Evolutionary conservation across 1,140 invertebrate species (phyloP), one percentile per base, ranked within the genome.

Genomic region (Diplogasteroides magnus): DNA sequence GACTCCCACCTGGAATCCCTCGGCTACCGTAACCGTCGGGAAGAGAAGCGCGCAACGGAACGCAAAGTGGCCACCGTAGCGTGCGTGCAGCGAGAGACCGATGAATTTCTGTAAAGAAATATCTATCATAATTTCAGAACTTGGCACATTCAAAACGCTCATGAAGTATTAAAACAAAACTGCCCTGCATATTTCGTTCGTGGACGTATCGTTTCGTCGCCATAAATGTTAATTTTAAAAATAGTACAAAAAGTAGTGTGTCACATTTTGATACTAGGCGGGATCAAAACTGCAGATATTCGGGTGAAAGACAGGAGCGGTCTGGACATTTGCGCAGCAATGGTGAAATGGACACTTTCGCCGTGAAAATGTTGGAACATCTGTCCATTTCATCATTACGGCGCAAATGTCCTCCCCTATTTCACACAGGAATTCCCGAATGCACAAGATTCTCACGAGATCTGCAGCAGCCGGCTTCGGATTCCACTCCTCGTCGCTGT

Each of bases 51-150:
- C 75, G 15, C 62, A 64, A 2, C 75, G 64, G 31, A 76, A 76
- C 6, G 75, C 75, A 32, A 76, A 76, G 31, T 76, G 71, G 3
- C 75, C 75, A 15, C 75, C 75, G 71, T 73, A 76, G 25, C 57
- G 27, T n/a, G 74, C 70, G 57, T 76, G 75, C 2, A 76, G 71
- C 32, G 61, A 66, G 65, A 76, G 65, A 31, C 75, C 75, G 60
- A 76, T 76, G 71, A 74, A 68, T 60, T 74, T 74, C 71, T 73
- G 71, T 31, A 74, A 66, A 28, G 26, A 26, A n/a, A 23, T 1
- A 31, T 68, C 29, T 25, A 26, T 14, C 23, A 27, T 26, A 67
- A 32, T 64, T 67, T 6, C n/a, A 23, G 27, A 23, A 59, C n/a
- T 23, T 55, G 13, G 11, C 11, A 55, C n/a, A 55, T 55, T 55